Percentiles rank a stretch among this genome's conserved stretches.
phyloP scores from a whole-genome alignment of 1,140 invertebrate species.

The Cataglyphis hispanica region DNA sequence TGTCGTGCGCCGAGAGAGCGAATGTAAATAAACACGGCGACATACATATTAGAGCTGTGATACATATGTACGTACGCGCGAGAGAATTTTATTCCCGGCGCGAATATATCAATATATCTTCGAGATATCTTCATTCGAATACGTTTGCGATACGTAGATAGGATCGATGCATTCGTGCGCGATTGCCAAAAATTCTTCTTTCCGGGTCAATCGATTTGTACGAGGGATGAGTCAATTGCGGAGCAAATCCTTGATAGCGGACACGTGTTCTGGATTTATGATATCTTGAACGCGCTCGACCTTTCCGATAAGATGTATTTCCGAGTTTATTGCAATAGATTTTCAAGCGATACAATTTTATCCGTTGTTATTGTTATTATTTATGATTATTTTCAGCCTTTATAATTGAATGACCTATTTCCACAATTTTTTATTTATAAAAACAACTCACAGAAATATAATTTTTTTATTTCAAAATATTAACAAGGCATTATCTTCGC shows the following conservation, averaged over 20 bases:
- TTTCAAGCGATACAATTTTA: neutral
- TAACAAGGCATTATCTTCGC: too few relatives aligned
- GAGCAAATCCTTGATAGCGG: neutral
- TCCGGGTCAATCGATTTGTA: constrained; percentile 30
- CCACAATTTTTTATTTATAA: too few relatives aligned
- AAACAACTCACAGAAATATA: too few relatives aligned
- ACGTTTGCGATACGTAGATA: too few relatives aligned
- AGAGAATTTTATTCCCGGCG: neutral
- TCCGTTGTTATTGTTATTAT: neutral
- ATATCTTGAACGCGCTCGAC: too few relatives aligned
- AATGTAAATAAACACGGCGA: constrained; percentile 40
- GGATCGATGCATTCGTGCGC: neutral
- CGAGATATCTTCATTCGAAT: neutral
- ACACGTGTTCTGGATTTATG: constrained; percentile 1
- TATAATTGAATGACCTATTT: neutral
- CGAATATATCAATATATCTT: neutral
- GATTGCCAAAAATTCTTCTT: constrained; percentile 22
- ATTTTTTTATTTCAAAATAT: too few relatives aligned
- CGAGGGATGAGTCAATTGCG: neutral
- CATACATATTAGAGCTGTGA: neutral
- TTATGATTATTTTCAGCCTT: neutral
- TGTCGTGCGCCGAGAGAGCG: constrained; percentile 12
- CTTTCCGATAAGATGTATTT: neutral
- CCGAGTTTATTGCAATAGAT: neutral
- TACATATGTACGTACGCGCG: neutral